A percentile compares a stretch with the other conserved stretches of the same genome.
Evolutionary conservation across 2,888 invertebrate genomes (phyloP).

Genomic region (Parnassius smintheus): DNA sequence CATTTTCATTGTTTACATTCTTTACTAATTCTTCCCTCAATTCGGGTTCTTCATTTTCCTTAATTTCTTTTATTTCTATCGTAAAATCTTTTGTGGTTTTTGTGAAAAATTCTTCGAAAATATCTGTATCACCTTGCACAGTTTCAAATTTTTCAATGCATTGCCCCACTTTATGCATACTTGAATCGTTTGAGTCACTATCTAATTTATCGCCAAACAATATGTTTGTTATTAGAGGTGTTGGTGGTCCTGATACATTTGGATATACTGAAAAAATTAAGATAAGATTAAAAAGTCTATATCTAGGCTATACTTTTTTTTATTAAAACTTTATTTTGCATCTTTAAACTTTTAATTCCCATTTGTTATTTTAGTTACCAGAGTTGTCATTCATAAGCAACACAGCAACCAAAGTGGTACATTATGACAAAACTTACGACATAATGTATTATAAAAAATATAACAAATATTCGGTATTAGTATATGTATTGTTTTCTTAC

Average conservation of each 20-base stretch:
- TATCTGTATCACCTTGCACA: conserved; percentile 38
- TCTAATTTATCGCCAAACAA: conserved; percentile 49
- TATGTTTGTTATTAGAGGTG: conserved; percentile 63
- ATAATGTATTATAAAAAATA: neutral
- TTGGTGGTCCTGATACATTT: conserved; percentile 46
- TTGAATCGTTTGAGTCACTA: conserved; percentile 5
- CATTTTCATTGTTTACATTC: conserved; percentile 6
- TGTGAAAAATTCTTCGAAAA: conserved; percentile 49
- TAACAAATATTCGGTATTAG: conserved; percentile 9
- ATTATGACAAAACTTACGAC: no score
- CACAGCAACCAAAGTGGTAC: no score
- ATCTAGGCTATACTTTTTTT: conserved; percentile 25
- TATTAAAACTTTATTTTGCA: no score
- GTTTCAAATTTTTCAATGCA: conserved; percentile 38
- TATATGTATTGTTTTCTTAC: conserved; percentile 35
- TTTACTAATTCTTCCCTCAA: no score
- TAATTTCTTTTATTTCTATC: conserved; percentile 11
- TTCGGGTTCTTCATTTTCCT: conserved; percentile 14
- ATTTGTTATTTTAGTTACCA: no score
- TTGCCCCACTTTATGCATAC: conserved; percentile 32
- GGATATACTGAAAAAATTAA: conserved; percentile 35
- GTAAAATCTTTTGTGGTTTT: conserved; percentile 31
- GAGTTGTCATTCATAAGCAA: no score
- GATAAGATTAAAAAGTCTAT: conserved; percentile 8
- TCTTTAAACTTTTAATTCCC: no score